Evolutionary conservation across 2,888 invertebrate genomes (phyloP), one percentile per base, ranked within the genome.

Genomic region (Amblyjoppa proteus): DNA sequence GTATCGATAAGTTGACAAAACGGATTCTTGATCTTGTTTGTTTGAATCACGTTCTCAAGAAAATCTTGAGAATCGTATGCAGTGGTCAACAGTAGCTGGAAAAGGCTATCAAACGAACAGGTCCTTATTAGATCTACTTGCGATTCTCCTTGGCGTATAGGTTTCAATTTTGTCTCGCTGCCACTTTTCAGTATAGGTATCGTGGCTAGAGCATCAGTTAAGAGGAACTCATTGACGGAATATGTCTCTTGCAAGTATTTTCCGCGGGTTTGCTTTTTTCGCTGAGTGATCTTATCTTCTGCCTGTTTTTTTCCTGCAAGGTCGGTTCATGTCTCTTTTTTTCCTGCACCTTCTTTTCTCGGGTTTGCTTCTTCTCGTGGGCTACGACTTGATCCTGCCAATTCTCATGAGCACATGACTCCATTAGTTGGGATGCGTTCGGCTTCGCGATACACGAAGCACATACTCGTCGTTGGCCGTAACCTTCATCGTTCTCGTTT

Each of bases 221-320:
- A 31, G 16, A 68, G n/a, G 56, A 81, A 81, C 7, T 75, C 49
- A 3, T 69, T 49, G 2, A 41, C 69, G 0, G 74, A 11, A 49
- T 76, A 81, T 9, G 75, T 76, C 2, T 81, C 56, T 51, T 81
- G 81, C 25, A 81, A 31, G n/a, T 81, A 76, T 61, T 69, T 56
- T 9, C 76, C 81, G 4, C 74, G 74, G 13, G 38, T 7, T 20
- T 31, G n/a, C n/a, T n/a, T n/a, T n/a, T n/a, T n/a, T n/a, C n/a
- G n/a, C n/a, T n/a, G n/a, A n/a, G n/a, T n/a, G n/a, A n/a, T n/a
- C n/a, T n/a, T n/a, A n/a, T n/a, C n/a, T n/a, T n/a, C n/a, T n/a
- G n/a, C n/a, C n/a, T n/a, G n/a, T n/a, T n/a, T n/a, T n/a, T n/a
- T n/a, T n/a, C n/a, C n/a, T n/a, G n/a, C n/a, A n/a, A n/a, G n/a